Base-by-base conservation (phyloP, 1,140 invertebrate species). In the Diprion similis region DNA sequence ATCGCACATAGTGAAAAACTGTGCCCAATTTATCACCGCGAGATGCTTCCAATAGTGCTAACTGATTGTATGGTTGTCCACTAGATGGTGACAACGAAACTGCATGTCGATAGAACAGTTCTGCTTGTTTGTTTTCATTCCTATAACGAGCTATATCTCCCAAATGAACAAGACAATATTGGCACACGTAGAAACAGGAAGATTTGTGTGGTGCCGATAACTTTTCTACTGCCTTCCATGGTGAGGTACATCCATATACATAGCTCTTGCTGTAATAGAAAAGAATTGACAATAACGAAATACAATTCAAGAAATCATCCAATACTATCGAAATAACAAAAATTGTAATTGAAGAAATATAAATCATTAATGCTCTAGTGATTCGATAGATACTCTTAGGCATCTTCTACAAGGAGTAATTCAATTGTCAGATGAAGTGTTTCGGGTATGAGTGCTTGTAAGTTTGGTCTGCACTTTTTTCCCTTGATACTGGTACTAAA, bases 41-140 rank as follows among this genome's bases (percentile, higher is more conserved):
- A 9, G 93, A 93, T 70, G 94, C 93, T 84, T 95, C 93, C 65
- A 97, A 85, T 59, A 97, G 89, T 24, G 95, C 95, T 78, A 96
- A 85, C 86, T 96, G 95, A 87, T 97, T 97, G 83, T 97, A 97
- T 0, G 95, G 95, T 82, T 97, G 95, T 48, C 95, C 95, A 85
- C 94, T 96, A 72, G 91, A 92, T 70, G 95, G 94, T 37, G 94
- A 94, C 18, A 96, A 88, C 66, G 92, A 90, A 24, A 96, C 92
- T 48, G 95, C 95, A 86, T 96, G 95, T 78, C 93, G 92, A 80
- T 90, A 90, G 77, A 89, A 89, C 69, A 87, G 77, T 84, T 96
- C 94, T 0, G 95, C 95, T 83, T 95, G 93, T 47, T 92, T 90
- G 74, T 92, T 91, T 83, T 95, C 93, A 80, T 94, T 94, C 72